Conservation (phyloP, 2,113 vertebrate species). For the Riparia riparia region DNA sequence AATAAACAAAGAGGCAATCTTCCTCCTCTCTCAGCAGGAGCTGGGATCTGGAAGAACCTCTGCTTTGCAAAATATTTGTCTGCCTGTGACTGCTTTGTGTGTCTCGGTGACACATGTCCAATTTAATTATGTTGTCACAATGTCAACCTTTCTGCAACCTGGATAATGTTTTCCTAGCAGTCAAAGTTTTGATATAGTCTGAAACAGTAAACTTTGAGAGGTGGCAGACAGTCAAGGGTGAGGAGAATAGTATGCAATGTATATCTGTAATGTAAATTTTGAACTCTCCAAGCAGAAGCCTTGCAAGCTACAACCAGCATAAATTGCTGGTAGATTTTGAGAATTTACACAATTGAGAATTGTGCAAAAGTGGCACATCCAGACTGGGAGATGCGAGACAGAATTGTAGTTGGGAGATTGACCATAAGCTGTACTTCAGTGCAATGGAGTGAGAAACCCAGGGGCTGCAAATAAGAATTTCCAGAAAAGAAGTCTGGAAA, state of each 20-base stretch:
- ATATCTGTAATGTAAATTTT: neutral
- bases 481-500: neutral
- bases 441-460: neutral
- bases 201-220: neutral
- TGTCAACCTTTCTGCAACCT: neutral
- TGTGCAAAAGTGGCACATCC: neutral
- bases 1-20: too few species aligned
- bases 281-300: neutral
- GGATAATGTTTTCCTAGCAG: neutral
- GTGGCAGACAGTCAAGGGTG: neutral
- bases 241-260: neutral
- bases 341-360: too few species aligned
- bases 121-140: neutral
- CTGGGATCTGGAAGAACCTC: too few species aligned
- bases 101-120: too few species aligned
- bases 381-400: neutral
- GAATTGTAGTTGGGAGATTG: neutral
- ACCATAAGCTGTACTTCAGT: neutral
- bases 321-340: neutral
- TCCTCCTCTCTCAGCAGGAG: too few species aligned
- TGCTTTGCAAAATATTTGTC: too few species aligned
- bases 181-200: neutral
- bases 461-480: fast-evolving
- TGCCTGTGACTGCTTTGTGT: too few species aligned
- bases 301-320: neutral